Base-by-base conservation (phyloP, 2,888 invertebrate species). In the Sphecodes monilicornis region DNA sequence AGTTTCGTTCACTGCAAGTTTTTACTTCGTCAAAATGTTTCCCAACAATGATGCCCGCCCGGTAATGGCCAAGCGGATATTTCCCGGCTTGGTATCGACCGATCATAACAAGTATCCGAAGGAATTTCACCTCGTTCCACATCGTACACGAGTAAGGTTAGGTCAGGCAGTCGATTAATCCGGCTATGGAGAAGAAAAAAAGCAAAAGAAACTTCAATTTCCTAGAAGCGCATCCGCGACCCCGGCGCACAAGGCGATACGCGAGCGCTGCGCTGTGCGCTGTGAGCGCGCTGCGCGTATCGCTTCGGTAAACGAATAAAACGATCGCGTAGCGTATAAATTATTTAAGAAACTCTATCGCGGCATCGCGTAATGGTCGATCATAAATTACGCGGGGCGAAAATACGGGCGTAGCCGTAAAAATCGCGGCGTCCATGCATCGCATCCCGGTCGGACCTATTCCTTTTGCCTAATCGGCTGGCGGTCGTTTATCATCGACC, bases 261-360 rank as follows among this genome's bases (percentile, higher is more conserved):
- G 54, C 54, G 3, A 11, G n/a, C 10, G n/a, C 22, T 16, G 4
- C 46, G 46, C 46, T 22, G n/a, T n/a, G 11, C n/a, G 54, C n/a
- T n/a, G n/a, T n/a, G n/a, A n/a, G n/a, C 54, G n/a, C 54, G n/a
- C 22, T 50, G 50, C 50, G 50, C 50, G 50, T 50, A 57, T 57
- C 54, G 57, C 70, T 74, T 78, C 83, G 84, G 82, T 88, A 89
- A 91, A 91, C 87, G 91, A 92, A 92, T 89, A 92, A 92, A 92
- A 92, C 81, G 91, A 89, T 83, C 89, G 92, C 88, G 90, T 77
- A 66, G 87, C 88, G 90, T 92, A 93, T 94, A 94, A 94, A 93
- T 93, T 94, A 93, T 94, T 93, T 92, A 91, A 92, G 90, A 92
- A 93, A 93, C 92, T 93, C 92, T 93, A 92, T 92, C 93, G 90